A percentile compares a stretch with the other conserved stretches of the same genome.
phyloP scores from a whole-genome alignment of 2,888 invertebrate species.

The Mythimna loreyi region DNA sequence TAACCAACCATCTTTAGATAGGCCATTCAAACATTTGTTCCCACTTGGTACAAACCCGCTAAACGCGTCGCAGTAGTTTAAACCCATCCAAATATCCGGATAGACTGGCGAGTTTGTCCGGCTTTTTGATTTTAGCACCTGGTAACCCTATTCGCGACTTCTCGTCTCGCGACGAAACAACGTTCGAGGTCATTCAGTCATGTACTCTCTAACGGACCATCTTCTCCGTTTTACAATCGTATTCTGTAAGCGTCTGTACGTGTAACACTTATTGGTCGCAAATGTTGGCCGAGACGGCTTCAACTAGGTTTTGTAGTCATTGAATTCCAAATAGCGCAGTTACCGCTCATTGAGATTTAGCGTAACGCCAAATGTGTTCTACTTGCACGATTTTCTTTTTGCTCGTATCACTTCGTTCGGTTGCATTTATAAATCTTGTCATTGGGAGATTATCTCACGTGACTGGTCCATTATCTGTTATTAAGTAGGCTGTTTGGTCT shows the following conservation, averaged over 20 bases:
- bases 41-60: too few species aligned
- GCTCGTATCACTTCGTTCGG: constrained; percentile 34
- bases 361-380: constrained; percentile 58
- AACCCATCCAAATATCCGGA: too few species aligned
- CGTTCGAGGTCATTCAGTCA: constrained; percentile 78
- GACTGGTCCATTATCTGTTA: constrained; percentile 81
- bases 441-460: constrained; percentile 71
- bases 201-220: constrained; percentile 82
- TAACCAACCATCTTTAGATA: too few species aligned
- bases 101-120: too few species aligned
- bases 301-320: constrained; percentile 67
- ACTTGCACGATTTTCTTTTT: constrained; percentile 60
- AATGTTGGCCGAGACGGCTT: constrained; percentile 71
- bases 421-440: constrained; percentile 61
- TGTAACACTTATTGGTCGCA: constrained; percentile 78
- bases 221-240: constrained; percentile 78
- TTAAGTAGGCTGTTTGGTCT: constrained; percentile 82
- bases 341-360: constrained; percentile 64
- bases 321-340: constrained; percentile 67
- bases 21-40: too few species aligned
- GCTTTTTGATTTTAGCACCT: too few species aligned
- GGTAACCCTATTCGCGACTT: too few species aligned
- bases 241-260: constrained; percentile 76
- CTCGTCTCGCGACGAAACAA: constrained; percentile 56
- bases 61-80: too few species aligned